A percentile compares a stretch with the other conserved stretches of the same genome.
phyloP scores from a whole-genome alignment of 2,113 vertebrate genomes.

The Pavo muticus region DNA sequence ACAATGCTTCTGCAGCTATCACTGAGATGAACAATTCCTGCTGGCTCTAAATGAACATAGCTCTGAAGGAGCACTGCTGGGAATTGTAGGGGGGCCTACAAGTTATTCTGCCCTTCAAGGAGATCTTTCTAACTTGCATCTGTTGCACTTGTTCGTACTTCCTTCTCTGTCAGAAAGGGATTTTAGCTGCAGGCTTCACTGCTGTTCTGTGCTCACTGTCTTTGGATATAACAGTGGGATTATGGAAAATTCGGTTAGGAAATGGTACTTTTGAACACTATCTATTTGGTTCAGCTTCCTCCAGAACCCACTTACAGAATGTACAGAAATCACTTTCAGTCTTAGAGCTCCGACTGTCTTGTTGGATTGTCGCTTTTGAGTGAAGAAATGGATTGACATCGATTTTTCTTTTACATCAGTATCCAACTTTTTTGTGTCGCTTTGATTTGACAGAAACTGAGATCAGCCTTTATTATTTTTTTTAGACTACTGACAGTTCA shows the following conservation, averaged over 20 bases:
- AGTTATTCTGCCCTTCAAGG: not conserved
- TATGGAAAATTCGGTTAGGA: not conserved
- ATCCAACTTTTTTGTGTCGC: conserved; percentile 33
- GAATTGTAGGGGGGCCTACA: not conserved
- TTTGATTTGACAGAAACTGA: conserved; percentile 29
- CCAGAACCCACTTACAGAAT: not conserved
- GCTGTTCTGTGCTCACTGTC: not conserved
- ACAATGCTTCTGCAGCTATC: not conserved
- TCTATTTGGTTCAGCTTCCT: not conserved
- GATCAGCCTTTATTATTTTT: conserved; percentile 34
- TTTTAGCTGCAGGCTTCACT: not conserved
- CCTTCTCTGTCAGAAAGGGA: not conserved
- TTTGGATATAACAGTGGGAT: not conserved
- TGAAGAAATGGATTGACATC: conserved; percentile 1
- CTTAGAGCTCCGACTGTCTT: conserved; percentile 20
- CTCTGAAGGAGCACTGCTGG: not conserved
- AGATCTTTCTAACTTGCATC: not conserved
- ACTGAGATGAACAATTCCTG: not conserved
- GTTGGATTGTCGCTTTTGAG: not conserved
- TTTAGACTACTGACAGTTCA: not conserved
- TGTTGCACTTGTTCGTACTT: not conserved
- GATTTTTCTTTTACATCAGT: not conserved
- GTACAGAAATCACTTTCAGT: not conserved
- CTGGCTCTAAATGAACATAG: not conserved
- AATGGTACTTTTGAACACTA: not conserved